Conservation (phyloP, 2,797 vertebrate species). For the Peromyscus aztecus region DNA sequence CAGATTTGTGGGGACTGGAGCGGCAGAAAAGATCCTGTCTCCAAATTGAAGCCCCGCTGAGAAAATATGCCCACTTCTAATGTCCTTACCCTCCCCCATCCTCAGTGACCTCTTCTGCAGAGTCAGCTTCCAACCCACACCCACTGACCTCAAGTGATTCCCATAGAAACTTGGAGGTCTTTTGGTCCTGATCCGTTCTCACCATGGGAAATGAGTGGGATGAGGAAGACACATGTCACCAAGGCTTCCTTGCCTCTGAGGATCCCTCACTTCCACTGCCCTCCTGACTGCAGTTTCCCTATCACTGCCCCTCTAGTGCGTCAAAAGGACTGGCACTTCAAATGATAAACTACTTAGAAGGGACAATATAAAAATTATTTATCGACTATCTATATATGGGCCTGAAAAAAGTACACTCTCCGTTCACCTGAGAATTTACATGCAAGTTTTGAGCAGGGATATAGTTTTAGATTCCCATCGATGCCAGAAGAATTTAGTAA, state of each 20-base stretch:
- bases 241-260: not conserved
- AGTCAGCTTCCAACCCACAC: not conserved
- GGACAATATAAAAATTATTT: not conserved
- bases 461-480: not conserved
- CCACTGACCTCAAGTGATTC: not conserved
- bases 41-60: not conserved
- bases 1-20: not conserved
- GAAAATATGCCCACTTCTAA: not conserved
- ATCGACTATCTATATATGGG: not conserved
- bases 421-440: slow-evolving; percentile 20
- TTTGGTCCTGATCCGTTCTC: not conserved
- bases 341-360: not conserved
- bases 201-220: not conserved
- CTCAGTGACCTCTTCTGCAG: not conserved
- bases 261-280: not conserved
- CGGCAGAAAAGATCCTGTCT: slow-evolving; percentile 15
- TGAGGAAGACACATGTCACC: not conserved
- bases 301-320: too few species aligned
- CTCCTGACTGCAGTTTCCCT: not conserved
- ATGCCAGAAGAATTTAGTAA: not conserved
- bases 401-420: not conserved
- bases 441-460: not conserved
- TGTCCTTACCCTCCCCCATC: not conserved
- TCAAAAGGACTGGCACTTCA: not conserved
- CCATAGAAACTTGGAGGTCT: not conserved